These are phyloP conservation scores for Anhinga rufa DNA, from an alignment of 2,113 vertebrate genomes.

Conservation along the genomic window DNA sequence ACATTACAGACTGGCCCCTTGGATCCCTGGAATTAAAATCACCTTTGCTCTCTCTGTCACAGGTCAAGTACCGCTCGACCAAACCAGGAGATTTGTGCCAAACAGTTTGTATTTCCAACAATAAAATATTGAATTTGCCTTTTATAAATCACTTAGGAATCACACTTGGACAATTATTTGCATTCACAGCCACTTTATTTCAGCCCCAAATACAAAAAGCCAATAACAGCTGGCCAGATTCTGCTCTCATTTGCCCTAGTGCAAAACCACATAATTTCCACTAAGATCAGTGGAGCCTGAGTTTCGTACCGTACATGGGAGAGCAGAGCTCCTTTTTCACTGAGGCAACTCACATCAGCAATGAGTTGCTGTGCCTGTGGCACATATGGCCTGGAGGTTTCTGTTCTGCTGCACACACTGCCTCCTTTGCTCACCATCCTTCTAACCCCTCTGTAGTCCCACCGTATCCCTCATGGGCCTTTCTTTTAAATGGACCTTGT, in stretches of 20 bases:
- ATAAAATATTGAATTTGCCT: background rate
- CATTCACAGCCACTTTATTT: conserved; percentile 32
- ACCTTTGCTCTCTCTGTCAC: conserved; percentile 25
- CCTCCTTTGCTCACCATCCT: background rate
- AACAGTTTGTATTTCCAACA: conserved; percentile 2
- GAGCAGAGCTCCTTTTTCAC: background rate
- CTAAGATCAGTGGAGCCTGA: background rate
- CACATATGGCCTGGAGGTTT: background rate
- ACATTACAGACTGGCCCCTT: background rate
- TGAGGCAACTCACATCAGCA: background rate
- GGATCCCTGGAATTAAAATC: conserved; percentile 9
- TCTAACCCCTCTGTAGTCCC: background rate
- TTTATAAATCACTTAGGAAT: background rate
- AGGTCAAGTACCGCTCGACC: conserved; percentile 21
- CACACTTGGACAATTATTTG: background rate
- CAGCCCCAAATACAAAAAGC: conserved; percentile 2
- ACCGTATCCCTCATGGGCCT: rapidly evolving
- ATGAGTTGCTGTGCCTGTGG: background rate
- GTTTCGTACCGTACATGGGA: background rate
- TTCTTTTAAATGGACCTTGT: background rate
- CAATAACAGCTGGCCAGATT: background rate
- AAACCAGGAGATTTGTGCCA: conserved; percentile 17
- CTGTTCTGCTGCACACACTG: background rate
- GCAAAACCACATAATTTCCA: background rate
- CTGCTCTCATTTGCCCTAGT: background rate